Conservation (phyloP, 2,888 invertebrate species). For the Eudasyphora cyanicolor region DNA sequence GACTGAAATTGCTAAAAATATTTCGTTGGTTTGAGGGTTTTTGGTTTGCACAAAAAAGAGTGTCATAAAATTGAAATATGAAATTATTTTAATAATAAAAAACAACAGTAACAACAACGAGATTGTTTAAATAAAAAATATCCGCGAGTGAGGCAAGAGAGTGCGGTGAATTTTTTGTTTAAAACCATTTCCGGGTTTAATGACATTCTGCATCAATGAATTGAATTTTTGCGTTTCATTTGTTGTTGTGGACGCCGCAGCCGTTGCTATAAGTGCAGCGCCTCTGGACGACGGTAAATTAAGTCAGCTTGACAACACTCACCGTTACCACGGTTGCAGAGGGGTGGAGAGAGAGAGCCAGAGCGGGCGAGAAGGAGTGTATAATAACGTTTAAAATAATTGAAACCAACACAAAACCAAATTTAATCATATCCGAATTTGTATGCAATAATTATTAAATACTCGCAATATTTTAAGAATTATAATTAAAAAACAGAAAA, state of each 20-base stretch:
- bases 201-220: constrained; percentile 69
- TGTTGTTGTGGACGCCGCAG: constrained; percentile 47
- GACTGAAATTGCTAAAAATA: constrained; percentile 53
- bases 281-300: not conserved
- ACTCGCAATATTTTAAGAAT: not conserved
- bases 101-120: constrained; percentile 49
- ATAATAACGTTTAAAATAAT: too few relatives aligned
- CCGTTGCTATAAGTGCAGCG: not conserved
- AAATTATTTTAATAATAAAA: constrained; percentile 36
- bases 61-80: constrained; percentile 44
- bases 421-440: constrained; percentile 67
- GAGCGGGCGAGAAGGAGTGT: too few relatives aligned
- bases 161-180: constrained; percentile 65
- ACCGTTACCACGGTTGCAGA: too few relatives aligned
- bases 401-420: too few relatives aligned
- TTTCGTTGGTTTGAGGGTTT: constrained; percentile 7
- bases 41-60: constrained; percentile 46
- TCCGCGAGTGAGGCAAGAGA: constrained; percentile 12
- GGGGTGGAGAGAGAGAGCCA: too few relatives aligned
- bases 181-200: constrained; percentile 75
- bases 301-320: too few relatives aligned
- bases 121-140: constrained; percentile 67
- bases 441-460: constrained; percentile 56
- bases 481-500: not conserved
- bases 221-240: constrained; percentile 47